Base-by-base conservation (phyloP, 2,113 vertebrate genomes). In the Taxidea taxus region DNA sequence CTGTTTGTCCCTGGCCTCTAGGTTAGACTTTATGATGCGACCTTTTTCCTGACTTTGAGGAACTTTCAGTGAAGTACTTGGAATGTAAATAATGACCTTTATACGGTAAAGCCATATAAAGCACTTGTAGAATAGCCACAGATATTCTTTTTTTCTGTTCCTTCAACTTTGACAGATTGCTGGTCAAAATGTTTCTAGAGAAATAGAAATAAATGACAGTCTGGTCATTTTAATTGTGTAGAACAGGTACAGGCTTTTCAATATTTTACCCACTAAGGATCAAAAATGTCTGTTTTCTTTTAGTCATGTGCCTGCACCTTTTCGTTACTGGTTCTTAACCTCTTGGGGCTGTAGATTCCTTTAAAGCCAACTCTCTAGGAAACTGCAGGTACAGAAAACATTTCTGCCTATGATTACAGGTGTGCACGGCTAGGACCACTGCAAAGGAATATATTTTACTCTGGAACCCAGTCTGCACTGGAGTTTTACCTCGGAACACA, bases 361-460 rank as follows among this genome's bases (percentile, higher is more conserved):
- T 87, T 83, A 78, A 62, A 86, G 60, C 91, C 87, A 70, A 25
- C 18, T 80, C 7, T 72, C 62, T 64, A 51, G 49, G 84, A 77
- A 85, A 42, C 18, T 47, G 37, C 20, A 68, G 47, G 54, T 29
- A 31, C 1, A 4, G 39, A 11, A 42, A 81, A 21, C 29, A n/a
- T 25, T 83, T 89, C 75, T 87, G 56, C 10, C 68, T 87, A 3
- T 9, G 13, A 29, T 58, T 54, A 7, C 21, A 58, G 56, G 0
- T 86, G 6, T 10, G 1, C 25, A 1, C 16, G 13, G 15, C 29
- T 51, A 68, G 58, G 37, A 47, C 31, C 42, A 39, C 42, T 64
- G 27, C 8, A 85, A 64, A 92, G 74, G 94, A 95, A 78, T 31
- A 89, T 4, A 74, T 83, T 95, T 96, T 77, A 56, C 72, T 64